Percentiles rank a stretch among this genome's conserved stretches.
These are phyloP conservation scores for Synanthedon tipuliformis DNA, from an alignment of 2,888 invertebrate species.

Conservation along the genomic window DNA sequence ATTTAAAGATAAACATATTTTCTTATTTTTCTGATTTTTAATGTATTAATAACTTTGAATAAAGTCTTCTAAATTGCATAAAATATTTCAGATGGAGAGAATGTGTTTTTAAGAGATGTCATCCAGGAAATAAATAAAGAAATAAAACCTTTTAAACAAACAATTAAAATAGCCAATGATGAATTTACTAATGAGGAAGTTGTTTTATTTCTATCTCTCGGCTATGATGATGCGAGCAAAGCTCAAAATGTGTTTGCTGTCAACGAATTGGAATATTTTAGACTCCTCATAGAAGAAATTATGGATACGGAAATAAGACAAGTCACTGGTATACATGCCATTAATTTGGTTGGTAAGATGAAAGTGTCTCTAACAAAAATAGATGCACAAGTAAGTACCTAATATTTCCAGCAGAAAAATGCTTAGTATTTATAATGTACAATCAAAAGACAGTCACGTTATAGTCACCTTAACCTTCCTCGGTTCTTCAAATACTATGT, in stretches of 20 bases:
- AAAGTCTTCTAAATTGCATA: background rate
- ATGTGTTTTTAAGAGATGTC: conserved; percentile 23
- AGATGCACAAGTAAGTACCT: conserved; percentile 44
- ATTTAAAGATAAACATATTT: too few species aligned
- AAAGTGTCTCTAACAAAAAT: conserved; percentile 42
- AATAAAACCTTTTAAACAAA: conserved; percentile 42
- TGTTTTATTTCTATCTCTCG: conserved; percentile 43
- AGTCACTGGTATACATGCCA: conserved; percentile 43
- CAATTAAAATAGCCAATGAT: conserved; percentile 44
- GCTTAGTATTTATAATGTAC: background rate
- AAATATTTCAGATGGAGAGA: conserved; percentile 25
- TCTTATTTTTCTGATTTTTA: too few species aligned
- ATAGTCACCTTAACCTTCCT: too few species aligned
- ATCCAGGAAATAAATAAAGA: conserved; percentile 43
- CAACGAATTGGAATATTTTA: conserved; percentile 49
- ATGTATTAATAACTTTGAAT: too few species aligned
- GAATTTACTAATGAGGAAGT: conserved; percentile 46
- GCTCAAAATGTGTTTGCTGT: conserved; percentile 46
- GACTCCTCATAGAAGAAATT: conserved; percentile 47
- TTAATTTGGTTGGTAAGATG: conserved; percentile 45
- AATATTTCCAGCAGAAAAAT: conserved; percentile 1
- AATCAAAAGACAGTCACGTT: too few species aligned
- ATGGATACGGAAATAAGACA: conserved; percentile 48
- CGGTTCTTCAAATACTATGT: too few species aligned
- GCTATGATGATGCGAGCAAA: conserved; percentile 47